These are phyloP conservation scores for Tinamus guttatus DNA, from an alignment of 2,113 vertebrate genomes.

Conservation along the genomic window DNA sequence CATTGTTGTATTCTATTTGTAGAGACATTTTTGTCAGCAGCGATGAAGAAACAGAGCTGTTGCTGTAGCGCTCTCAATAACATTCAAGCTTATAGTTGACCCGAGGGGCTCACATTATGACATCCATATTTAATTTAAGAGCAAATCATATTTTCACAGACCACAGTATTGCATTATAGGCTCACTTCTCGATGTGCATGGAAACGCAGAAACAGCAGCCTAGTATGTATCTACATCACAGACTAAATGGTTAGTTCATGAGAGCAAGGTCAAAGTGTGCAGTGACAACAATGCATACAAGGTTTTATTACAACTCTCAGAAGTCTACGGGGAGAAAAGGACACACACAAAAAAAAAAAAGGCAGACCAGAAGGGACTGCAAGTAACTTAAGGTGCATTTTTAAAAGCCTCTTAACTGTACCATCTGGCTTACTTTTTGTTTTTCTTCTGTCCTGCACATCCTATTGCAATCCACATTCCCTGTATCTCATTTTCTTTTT, in stretches of 20 bases:
- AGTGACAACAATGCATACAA: background rate
- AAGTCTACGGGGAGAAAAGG: background rate
- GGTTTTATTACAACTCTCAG: background rate
- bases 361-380: background rate
- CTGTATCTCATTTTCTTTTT: constrained; percentile 19
- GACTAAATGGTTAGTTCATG: constrained; percentile 8
- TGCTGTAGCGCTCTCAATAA: constrained; percentile 21
- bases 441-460: constrained; percentile 35
- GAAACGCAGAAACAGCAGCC: constrained; percentile 43
- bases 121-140: constrained; percentile 64
- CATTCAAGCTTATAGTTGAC: constrained; percentile 27
- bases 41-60: constrained; percentile 47
- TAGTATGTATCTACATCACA: background rate
- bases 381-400: constrained; percentile 17
- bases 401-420: constrained; percentile 2
- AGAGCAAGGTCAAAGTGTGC: constrained; percentile 27
- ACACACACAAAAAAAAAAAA: background rate
- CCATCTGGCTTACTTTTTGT: constrained; percentile 15
- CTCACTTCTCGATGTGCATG: constrained; percentile 12
- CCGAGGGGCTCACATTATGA: constrained; percentile 36
- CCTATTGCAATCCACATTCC: constrained; percentile 25
- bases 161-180: constrained; percentile 27
- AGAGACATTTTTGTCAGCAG: constrained; percentile 21
- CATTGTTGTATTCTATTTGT: constrained; percentile 59
- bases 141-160: constrained; percentile 67